Percentiles rank a stretch among this genome's conserved stretches.
Conservation (phyloP, 1,140 invertebrate genomes). For the Cyphomyrmex costatus region DNA sequence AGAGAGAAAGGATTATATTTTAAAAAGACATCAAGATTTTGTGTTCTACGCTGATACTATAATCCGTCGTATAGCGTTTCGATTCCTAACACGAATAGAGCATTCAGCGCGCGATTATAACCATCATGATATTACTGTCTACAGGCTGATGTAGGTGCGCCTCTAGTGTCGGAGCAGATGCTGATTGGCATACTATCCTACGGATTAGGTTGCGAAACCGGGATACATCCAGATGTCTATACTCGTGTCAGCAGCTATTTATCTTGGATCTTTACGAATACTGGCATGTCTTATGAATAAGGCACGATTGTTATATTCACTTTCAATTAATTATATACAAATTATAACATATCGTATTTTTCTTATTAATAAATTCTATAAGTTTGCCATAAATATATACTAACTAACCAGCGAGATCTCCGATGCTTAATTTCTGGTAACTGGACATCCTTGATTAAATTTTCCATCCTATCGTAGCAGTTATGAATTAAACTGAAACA, state of each 20-base stretch:
- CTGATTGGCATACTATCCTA: slow-evolving; percentile 91
- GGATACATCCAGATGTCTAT: slow-evolving; percentile 90
- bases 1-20: background rate
- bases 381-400: background rate
- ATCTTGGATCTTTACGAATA: slow-evolving; percentile 85
- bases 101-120: slow-evolving; percentile 54
- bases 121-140: slow-evolving; percentile 63
- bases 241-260: slow-evolving; percentile 89
- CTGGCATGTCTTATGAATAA: slow-evolving; percentile 46
- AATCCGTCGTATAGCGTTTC: background rate
- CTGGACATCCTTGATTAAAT: background rate
- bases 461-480: background rate
- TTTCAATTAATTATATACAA: background rate
- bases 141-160: slow-evolving; percentile 88
- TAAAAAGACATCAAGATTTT: background rate
- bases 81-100: background rate
- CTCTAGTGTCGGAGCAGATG: slow-evolving; percentile 86
- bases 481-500: slow-evolving; percentile 29
- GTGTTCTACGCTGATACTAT: background rate
- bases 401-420: background rate
- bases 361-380: slow-evolving; percentile 33
- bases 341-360: background rate
- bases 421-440: background rate
- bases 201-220: slow-evolving; percentile 91
- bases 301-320: background rate